Percentiles rank a stretch among this genome's conserved stretches.
Conservation (phyloP, 2,888 invertebrate genomes). For the Steinernema carpocapsae region DNA sequence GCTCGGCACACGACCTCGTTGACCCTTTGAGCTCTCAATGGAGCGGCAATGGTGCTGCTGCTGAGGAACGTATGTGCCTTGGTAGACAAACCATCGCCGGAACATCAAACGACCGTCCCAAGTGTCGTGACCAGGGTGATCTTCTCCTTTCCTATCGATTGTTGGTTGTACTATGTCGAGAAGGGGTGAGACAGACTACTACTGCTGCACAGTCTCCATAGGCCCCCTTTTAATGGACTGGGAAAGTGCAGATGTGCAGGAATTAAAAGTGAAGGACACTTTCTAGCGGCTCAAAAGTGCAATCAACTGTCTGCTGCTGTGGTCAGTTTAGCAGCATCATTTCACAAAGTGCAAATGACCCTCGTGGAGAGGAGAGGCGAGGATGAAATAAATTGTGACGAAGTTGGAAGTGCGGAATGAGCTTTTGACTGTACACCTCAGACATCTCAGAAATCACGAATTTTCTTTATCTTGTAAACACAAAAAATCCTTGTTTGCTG, state of each 20-base stretch:
- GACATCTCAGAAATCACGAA: no score
- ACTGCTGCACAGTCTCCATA: background rate
- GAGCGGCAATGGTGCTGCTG: background rate
- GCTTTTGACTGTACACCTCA: background rate
- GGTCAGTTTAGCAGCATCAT: background rate
- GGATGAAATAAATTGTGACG: background rate
- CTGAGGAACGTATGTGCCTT: no score
- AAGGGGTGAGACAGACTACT: background rate
- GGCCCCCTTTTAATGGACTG: background rate
- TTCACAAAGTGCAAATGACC: background rate
- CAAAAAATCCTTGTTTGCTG: no score
- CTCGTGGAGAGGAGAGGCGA: no score
- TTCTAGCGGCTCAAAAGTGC: no score
- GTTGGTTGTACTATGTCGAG: no score
- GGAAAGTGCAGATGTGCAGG: constrained; percentile 21
- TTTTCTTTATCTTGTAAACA: no score
- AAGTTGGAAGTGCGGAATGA: background rate
- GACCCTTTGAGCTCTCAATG: background rate
- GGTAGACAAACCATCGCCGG: no score
- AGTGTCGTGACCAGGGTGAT: no score
- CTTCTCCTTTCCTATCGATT: background rate
- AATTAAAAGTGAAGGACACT: background rate
- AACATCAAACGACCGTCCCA: no score
- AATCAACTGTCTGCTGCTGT: background rate
- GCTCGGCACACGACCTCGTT: constrained; percentile 7